Conservation (phyloP, 2,888 invertebrate species). For the Cataglyphis livida region DNA sequence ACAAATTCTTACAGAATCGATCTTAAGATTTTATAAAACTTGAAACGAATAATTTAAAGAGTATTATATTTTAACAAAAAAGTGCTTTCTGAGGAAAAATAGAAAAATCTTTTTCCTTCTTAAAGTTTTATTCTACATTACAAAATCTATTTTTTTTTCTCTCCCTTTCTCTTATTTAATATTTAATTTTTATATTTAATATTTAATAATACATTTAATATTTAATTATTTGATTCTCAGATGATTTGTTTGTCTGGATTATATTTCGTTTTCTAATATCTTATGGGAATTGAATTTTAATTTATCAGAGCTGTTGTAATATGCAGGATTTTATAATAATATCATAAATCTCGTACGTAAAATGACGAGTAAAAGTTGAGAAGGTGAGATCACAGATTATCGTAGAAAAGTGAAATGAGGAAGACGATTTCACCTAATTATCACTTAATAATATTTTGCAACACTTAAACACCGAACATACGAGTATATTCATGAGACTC, state of each 20-base stretch:
- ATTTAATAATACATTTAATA: background rate
- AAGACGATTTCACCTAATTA: conserved; percentile 15
- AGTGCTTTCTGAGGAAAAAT: background rate
- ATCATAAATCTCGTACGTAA: background rate
- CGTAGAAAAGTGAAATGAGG: conserved; percentile 34
- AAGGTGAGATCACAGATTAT: conserved; percentile 7
- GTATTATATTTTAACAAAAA: background rate
- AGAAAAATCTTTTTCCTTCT: background rate
- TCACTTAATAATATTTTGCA: conserved; percentile 9
- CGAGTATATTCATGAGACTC: background rate
- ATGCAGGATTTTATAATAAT: background rate
- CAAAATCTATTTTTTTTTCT: background rate
- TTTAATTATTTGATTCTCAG: background rate
- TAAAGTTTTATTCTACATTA: background rate
- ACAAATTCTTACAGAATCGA: background rate
- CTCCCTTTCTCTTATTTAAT: background rate
- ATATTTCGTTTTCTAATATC: background rate
- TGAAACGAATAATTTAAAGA: background rate
- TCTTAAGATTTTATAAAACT: background rate
- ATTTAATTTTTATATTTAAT: too few species aligned
- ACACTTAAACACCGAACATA: conserved; percentile 1
- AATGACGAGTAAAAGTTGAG: conserved; percentile 10
- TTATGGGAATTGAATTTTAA: background rate
- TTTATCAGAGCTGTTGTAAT: background rate
- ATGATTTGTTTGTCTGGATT: background rate